Conservation (phyloP, 2,113 vertebrate species). For the Azemiops feae region DNA sequence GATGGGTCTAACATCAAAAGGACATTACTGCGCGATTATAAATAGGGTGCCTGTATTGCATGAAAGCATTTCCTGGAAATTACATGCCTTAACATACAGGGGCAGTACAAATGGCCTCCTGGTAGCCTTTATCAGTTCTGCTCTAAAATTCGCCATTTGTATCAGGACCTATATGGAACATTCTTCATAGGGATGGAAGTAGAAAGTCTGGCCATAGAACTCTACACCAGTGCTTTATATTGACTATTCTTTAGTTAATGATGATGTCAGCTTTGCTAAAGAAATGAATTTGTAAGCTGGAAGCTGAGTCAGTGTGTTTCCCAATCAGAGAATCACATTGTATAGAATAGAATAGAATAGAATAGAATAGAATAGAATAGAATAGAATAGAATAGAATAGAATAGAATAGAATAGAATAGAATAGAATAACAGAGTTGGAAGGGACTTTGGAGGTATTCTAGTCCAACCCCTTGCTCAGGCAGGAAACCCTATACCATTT, state of each 20-base stretch:
- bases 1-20: neutral
- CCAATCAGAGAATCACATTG: slow-evolving; percentile 31
- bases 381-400: no score
- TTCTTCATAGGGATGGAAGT: slow-evolving; percentile 22
- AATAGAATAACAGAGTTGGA: no score
- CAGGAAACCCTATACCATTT: no score
- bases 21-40: neutral
- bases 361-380: no score
- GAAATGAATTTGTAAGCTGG: slow-evolving; percentile 37
- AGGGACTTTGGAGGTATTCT: no score
- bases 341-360: neutral
- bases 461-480: no score
- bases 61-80: neutral
- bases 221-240: slow-evolving; percentile 35
- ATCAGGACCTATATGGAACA: slow-evolving; percentile 10
- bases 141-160: slow-evolving; percentile 35
- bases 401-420: no score
- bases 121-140: slow-evolving; percentile 35
- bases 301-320: slow-evolving; percentile 18
- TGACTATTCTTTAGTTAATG: slow-evolving; percentile 52
- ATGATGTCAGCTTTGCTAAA: slow-evolving; percentile 41
- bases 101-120: neutral
- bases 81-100: slow-evolving; percentile 1
- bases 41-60: neutral
- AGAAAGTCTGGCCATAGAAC: slow-evolving; percentile 31